phyloP scores from a whole-genome alignment of 2,797 vertebrate genomes.

The Tenualosa ilisha region DNA sequence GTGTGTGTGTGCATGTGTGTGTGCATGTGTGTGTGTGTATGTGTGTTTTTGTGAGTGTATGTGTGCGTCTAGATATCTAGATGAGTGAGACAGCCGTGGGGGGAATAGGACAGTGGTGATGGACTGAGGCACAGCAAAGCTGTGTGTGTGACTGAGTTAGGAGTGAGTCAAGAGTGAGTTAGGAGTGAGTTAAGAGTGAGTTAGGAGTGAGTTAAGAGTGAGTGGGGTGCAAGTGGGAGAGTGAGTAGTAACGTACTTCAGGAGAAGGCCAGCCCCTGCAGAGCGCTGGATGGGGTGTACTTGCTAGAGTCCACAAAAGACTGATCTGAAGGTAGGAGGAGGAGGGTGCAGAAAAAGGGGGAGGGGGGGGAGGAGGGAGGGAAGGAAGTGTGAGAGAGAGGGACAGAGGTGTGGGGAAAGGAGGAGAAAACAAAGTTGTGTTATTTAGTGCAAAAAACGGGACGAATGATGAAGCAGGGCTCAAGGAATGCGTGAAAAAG shows the following conservation, averaged over 20 bases:
- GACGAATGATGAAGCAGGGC: constrained; percentile 20
- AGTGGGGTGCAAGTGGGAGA: constrained; percentile 36
- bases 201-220: neutral
- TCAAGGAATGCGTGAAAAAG: neutral
- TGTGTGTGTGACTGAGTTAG: neutral
- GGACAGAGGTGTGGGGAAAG: constrained; percentile 9
- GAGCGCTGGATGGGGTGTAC: constrained; percentile 91
- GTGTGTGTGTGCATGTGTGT: neutral
- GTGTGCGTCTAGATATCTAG: neutral
- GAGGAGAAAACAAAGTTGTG: constrained; percentile 20
- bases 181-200: neutral
- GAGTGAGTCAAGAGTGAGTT: neutral
- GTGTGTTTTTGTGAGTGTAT: neutral
- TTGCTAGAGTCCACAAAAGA: constrained; percentile 97
- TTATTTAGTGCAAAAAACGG: neutral
- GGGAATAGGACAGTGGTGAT: neutral
- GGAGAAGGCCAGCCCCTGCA: constrained; percentile 95
- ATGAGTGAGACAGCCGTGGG: neutral
- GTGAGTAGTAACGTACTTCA: constrained; percentile 84
- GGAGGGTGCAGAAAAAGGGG: constrained; percentile 69
- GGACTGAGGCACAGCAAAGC: neutral
- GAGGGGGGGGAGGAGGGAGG: constrained; percentile 38
- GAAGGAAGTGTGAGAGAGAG: constrained; percentile 38
- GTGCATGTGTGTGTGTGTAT: neutral
- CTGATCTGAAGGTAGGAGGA: constrained; percentile 83